Percentiles rank a stretch among this genome's conserved stretches.
Evolutionary conservation across 2,113 vertebrate genomes (phyloP).

Genomic region (Montifringilla adamsi): DNA sequence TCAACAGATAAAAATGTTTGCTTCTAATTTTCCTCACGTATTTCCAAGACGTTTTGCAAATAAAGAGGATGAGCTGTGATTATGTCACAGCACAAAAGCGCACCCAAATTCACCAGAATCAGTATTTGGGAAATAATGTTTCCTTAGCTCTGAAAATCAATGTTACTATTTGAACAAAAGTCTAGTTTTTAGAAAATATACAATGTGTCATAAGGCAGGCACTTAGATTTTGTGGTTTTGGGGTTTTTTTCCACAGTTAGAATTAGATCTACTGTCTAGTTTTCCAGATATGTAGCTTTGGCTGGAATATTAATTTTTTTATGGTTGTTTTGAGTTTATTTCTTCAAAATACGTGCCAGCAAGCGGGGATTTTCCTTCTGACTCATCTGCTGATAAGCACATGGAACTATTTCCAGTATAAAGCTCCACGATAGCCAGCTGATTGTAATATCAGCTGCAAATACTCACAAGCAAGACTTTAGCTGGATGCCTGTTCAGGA

Average conservation of each 20-base stretch:
- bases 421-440: background rate
- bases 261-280: background rate
- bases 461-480: background rate
- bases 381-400: background rate
- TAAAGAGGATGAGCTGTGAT: background rate
- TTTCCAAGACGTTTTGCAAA: background rate
- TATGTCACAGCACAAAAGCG: background rate
- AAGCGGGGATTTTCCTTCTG: background rate
- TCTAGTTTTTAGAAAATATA: background rate
- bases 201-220: background rate
- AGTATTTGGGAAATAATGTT: background rate
- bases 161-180: background rate
- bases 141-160: background rate
- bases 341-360: background rate
- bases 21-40: background rate
- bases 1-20: background rate
- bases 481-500: background rate
- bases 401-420: conserved; percentile 5
- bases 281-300: background rate
- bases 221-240: background rate
- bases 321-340: background rate
- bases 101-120: background rate
- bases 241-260: background rate
- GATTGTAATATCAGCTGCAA: background rate
- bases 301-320: background rate